Evolutionary conservation across 2,797 vertebrate genomes (phyloP).

Genomic region (Knipowitschia caucasica): DNA sequence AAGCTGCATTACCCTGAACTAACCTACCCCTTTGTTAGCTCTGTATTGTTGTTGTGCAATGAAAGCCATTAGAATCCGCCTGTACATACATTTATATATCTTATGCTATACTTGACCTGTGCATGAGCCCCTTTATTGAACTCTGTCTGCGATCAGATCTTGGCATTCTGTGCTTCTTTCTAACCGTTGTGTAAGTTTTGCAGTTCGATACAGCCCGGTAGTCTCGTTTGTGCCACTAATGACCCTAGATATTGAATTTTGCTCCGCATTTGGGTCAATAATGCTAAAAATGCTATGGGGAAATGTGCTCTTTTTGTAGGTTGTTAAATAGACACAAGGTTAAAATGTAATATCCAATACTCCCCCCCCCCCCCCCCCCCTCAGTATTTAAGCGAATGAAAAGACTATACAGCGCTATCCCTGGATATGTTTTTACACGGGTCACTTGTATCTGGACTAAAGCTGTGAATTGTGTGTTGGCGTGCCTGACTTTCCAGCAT

Average conservation of each 20-base stretch:
- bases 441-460: conserved; percentile 19
- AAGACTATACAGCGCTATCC: conserved; percentile 64
- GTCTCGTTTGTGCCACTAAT: conserved; percentile 23
- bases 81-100: conserved; percentile 51
- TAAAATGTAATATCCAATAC: conserved; percentile 35
- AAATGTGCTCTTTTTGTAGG: conserved; percentile 41
- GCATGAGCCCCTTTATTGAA: conserved; percentile 62
- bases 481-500: conserved; percentile 24
- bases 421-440: conserved; percentile 53
- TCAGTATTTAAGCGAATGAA: conserved; percentile 51
- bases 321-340: conserved; percentile 28
- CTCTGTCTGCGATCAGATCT: conserved; percentile 44
- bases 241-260: conserved; percentile 19
- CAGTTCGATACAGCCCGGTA: background rate
- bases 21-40: conserved; percentile 20
- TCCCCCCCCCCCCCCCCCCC: too few species aligned
- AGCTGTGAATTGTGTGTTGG: conserved; percentile 22
- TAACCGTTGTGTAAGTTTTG: background rate
- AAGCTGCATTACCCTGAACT: conserved; percentile 19
- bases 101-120: conserved; percentile 58
- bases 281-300: conserved; percentile 43
- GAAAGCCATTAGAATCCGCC: conserved; percentile 30
- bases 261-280: conserved; percentile 14
- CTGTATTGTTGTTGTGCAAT: conserved; percentile 45
- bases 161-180: conserved; percentile 16